phyloP scores from a whole-genome alignment of 2,888 invertebrate genomes.

The Sepiola atlantica region DNA sequence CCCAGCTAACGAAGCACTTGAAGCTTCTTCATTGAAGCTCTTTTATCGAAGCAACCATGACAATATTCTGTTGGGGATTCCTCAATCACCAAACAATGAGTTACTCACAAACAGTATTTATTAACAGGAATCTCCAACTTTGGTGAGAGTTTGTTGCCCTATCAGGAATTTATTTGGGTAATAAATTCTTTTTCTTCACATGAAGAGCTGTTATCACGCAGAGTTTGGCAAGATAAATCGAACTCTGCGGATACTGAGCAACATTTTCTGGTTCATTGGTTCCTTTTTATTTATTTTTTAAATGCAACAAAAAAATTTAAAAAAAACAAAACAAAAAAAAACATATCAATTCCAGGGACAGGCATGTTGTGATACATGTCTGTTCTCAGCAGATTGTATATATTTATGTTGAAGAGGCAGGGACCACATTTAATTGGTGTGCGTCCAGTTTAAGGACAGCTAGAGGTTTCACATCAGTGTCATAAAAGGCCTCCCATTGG shows the following conservation, averaged over 20 bases:
- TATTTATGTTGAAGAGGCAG: conserved; percentile 43
- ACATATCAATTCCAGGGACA: conserved; percentile 8
- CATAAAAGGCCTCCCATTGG: neutral
- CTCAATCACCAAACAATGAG: neutral
- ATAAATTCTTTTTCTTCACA: neutral
- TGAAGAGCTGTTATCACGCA: neutral
- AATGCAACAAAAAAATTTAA: neutral
- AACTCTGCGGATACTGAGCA: neutral
- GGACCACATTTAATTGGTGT: conserved; percentile 24
- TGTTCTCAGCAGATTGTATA: conserved; percentile 41
- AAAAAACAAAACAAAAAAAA: neutral
- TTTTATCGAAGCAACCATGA: neutral
- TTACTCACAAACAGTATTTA: neutral
- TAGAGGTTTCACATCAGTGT: neutral
- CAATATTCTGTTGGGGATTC: neutral
- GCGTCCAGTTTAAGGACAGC: conserved; percentile 6
- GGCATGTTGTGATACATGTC: conserved; percentile 41
- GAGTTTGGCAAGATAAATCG: neutral
- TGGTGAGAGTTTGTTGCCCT: neutral
- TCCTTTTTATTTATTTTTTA: neutral
- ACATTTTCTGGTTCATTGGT: neutral
- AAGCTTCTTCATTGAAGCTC: neutral
- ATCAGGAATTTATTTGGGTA: conserved; percentile 1
- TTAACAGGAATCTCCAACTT: conserved; percentile 4
- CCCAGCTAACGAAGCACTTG: neutral